These are phyloP conservation scores for Drosophila kanapiae DNA, from an alignment of 1,140 invertebrate genomes.

Conservation along the genomic window DNA sequence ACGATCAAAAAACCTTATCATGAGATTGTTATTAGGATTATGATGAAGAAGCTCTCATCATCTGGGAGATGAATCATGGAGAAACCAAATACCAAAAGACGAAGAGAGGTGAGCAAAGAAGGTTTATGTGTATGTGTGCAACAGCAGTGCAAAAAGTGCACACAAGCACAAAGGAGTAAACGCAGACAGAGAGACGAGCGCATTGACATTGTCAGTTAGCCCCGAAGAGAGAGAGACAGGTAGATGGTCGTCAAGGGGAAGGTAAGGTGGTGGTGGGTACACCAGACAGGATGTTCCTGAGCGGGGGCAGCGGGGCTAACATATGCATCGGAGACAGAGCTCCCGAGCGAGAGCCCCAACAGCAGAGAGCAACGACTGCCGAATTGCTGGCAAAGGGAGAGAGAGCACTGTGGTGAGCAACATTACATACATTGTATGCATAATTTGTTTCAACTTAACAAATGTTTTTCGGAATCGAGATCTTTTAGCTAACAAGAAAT, in stretches of 20 bases:
- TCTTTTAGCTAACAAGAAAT: neutral
- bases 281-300: constrained; percentile 35
- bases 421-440: neutral
- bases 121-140: constrained; percentile 1
- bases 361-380: constrained; percentile 19
- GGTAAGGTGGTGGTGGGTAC: constrained; percentile 6
- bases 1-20: constrained; percentile 46
- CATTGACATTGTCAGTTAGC: constrained; percentile 58
- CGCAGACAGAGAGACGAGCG: constrained; percentile 29
- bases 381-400: constrained; percentile 22
- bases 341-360: constrained; percentile 30
- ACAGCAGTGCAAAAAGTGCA: constrained; percentile 47
- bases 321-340: constrained; percentile 38
- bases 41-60: constrained; percentile 25
- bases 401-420: constrained; percentile 20
- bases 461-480: neutral
- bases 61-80: constrained; percentile 66
- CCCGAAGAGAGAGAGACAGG: constrained; percentile 59
- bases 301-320: constrained; percentile 30
- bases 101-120: constrained; percentile 12
- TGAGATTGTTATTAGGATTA: constrained; percentile 7
- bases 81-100: constrained; percentile 50
- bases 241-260: constrained; percentile 37
- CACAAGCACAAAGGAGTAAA: constrained; percentile 22
- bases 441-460: neutral